Evolutionary conservation across 1,140 invertebrate species (phyloP), one percentile per base, ranked within the genome.

Genomic region (Ceratosolen solmsi): DNA sequence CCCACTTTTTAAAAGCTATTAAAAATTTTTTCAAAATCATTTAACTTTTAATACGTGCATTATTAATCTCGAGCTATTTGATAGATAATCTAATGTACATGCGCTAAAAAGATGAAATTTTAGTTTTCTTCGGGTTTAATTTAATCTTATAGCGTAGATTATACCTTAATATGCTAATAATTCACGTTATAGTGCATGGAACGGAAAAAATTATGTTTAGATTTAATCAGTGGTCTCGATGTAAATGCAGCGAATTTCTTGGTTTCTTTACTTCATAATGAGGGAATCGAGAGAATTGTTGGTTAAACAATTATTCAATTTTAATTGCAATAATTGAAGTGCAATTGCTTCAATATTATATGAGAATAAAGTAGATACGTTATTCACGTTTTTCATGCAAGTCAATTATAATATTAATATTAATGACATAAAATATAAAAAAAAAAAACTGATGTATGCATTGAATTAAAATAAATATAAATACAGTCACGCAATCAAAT

Each of bases 331-430:
- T 75, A 65, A 81, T 81, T 75, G 20, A 75, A 68, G 72, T 70
- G 36, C 36, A 81, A 79, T 79, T 58, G 70, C 51, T 54, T 58
- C 33, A 11, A 56, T 58, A 79, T 79, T 81, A 75, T 56, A 60
- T 70, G 72, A 81, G 79, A 81, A 81, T 75, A 56, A 79, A 79
- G 22, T n/a, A 68, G 38, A 70, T 56, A 33, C 33, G 36, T 56
- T 81, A 74, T 75, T 81, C 72, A 30, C 30, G 30, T 75, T 71
- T 80, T 78, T 81, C 79, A 70, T 51, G 79, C 72, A 81, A 46
- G 72, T 70, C 79, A 75, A 81, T 75, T 81, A 81, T 70, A 75
- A 75, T 68, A 75, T 75, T 75, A 81, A 81, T 81, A 75, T 81
- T 75, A 75, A 81, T 81, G 72, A 33, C 38, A 80, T 80, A 80